Evolutionary conservation across 2,888 invertebrate species (phyloP).

Genomic region (Tanytarsus gracilentus): DNA sequence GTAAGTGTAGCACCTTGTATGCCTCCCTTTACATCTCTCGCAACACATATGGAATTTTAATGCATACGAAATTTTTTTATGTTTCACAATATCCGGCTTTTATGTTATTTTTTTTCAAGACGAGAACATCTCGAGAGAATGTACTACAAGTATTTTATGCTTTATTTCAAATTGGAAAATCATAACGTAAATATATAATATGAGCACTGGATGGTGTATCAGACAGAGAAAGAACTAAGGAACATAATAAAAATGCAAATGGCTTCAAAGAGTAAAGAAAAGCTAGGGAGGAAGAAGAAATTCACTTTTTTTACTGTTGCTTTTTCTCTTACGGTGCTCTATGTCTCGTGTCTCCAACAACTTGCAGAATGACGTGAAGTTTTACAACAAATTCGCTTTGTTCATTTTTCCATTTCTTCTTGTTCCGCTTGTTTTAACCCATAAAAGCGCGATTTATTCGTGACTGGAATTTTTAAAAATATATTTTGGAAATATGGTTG

Average conservation of each 20-base stretch:
- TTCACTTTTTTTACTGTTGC: neutral
- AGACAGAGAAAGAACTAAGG: neutral
- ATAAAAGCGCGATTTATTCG: no score
- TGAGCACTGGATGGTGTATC: neutral
- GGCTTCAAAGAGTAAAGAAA: neutral
- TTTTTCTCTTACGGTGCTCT: neutral
- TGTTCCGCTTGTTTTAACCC: no score
- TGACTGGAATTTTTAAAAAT: no score
- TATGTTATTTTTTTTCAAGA: no score
- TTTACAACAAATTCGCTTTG: no score
- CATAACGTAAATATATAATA: constrained; percentile 7
- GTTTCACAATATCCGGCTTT: no score
- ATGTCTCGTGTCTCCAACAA: neutral
- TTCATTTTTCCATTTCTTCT: no score
- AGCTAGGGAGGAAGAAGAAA: no score
- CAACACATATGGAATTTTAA: constrained; percentile 13
- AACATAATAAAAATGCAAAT: constrained; percentile 27
- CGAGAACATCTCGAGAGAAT: no score
- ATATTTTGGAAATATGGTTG: no score
- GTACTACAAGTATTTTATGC: constrained; percentile 21
- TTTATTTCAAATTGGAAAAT: constrained; percentile 28
- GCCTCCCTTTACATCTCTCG: neutral
- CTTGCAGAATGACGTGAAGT: neutral
- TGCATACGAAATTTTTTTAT: constrained; percentile 19
- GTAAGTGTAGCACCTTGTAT: neutral